Evolutionary conservation across 23 tunicate genomes (phyloP), one percentile per base, ranked within the genome.

Genomic region (Styela clava): DNA sequence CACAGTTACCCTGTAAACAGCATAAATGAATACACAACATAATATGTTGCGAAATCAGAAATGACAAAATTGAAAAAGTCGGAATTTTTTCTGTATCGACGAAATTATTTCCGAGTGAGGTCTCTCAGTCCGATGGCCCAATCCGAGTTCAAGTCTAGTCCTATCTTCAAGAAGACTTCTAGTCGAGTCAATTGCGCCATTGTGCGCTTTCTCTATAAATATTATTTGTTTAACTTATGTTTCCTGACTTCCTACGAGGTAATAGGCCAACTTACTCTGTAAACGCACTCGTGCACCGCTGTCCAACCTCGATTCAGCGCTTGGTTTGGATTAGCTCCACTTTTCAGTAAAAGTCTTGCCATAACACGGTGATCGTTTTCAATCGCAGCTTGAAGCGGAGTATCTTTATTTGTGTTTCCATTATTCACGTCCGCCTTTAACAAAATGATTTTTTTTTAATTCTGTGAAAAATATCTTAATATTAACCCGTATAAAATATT

Each of bases 221-320:
- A 52, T 25, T 16, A 78, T 52, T 78, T 78, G 12, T 1, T 31
- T 23, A 56, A 16, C 61, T 27, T 18, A 56, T 16, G n/a, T n/a
- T n/a, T n/a, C n/a, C n/a, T n/a, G n/a, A n/a, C n/a, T n/a, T n/a
- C n/a, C n/a, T n/a, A n/a, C n/a, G n/a, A n/a, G n/a, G n/a, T n/a
- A n/a, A n/a, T n/a, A n/a, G n/a, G n/a, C n/a, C n/a, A n/a, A 31
- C 85, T 52, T 35, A 92, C 97, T 70, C 97, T 73, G 74, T 93
- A 87, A 52, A 93, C 93, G 34, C 89, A 87, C 64, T 93, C 98
- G 74, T 93, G 98, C 71, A 93, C 24, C 3, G 82, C 90, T 9
- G 98, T 93, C 98, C 98, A 93, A 5, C 94, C 94, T 71, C 98
- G 72, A 74, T 84, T 85, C 34, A 85, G 52, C 24, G 87, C 52